Conservation (phyloP, 2,113 vertebrate genomes). For the Dolichotis patagonum region DNA sequence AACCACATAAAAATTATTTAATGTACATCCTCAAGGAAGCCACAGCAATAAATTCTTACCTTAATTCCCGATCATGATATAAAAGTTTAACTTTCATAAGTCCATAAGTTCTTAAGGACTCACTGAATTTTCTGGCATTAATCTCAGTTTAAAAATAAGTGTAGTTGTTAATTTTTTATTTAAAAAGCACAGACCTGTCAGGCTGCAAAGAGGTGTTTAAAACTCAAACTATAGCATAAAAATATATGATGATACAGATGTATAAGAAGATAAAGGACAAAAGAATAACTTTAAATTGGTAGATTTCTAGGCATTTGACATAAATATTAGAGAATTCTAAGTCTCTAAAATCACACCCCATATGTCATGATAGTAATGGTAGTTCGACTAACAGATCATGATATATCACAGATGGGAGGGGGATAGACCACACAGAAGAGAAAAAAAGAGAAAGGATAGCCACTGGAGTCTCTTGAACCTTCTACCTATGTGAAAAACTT, state of each 20-base stretch:
- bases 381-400: not conserved
- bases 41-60: not conserved
- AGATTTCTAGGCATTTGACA: not conserved
- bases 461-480: not conserved
- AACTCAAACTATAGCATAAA: not conserved
- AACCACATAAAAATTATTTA: not conserved
- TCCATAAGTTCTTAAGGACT: not conserved
- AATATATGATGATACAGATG: not conserved
- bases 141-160: not conserved
- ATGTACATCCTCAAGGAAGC: not conserved
- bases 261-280: not conserved
- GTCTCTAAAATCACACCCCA: not conserved
- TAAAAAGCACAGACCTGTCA: not conserved
- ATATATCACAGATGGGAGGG: not conserved
- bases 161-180: not conserved
- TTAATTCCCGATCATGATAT: not conserved
- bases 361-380: no score
- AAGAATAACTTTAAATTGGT: not conserved
- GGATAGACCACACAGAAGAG: not conserved
- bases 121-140: not conserved
- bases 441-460: no score
- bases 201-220: not conserved
- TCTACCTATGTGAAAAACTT: not conserved
- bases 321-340: not conserved
- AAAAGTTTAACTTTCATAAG: not conserved